phyloP scores from a whole-genome alignment of 2,888 invertebrate species.

The Eustalomyia histrio region DNA sequence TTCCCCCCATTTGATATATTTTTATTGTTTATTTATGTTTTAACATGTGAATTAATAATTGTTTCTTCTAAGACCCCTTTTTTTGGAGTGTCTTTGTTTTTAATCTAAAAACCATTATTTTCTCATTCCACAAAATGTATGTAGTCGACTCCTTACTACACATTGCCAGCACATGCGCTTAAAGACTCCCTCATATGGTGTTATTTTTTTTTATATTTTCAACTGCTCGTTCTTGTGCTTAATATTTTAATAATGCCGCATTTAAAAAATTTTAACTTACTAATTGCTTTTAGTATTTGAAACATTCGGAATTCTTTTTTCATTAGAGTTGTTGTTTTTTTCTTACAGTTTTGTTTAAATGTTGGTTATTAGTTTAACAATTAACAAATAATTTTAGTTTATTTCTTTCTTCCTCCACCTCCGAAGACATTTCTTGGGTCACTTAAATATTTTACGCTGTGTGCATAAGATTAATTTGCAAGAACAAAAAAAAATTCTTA shows the following conservation, averaged over 20 bases:
- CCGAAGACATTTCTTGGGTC: neutral
- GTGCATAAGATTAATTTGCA: constrained; percentile 31
- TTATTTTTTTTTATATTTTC: constrained; percentile 12
- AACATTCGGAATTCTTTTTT: constrained; percentile 28
- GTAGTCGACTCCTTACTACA: constrained; percentile 35
- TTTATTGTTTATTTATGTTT: constrained; percentile 37
- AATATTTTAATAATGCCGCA: constrained; percentile 48
- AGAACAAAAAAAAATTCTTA: constrained; percentile 14
- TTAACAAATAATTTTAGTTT: constrained; percentile 42
- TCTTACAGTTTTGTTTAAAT: constrained; percentile 4
- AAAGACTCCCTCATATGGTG: constrained; percentile 29
- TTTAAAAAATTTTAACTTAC: constrained; percentile 8
- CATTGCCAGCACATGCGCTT: constrained; percentile 60
- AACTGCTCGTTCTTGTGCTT: neutral
- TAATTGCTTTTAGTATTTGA: constrained; percentile 31
- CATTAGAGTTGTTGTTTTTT: neutral
- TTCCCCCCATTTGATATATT: constrained; percentile 10
- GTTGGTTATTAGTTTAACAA: constrained; percentile 42
- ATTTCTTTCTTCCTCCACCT: neutral
- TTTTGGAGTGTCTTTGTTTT: neutral
- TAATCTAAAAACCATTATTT: constrained; percentile 21
- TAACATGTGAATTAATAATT: constrained; percentile 56
- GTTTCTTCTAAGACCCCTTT: constrained; percentile 19
- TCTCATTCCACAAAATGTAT: neutral
- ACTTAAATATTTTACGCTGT: constrained; percentile 17